These are phyloP conservation scores for Agrochola circellaris DNA, from an alignment of 2,888 invertebrate genomes.

Conservation along the genomic window DNA sequence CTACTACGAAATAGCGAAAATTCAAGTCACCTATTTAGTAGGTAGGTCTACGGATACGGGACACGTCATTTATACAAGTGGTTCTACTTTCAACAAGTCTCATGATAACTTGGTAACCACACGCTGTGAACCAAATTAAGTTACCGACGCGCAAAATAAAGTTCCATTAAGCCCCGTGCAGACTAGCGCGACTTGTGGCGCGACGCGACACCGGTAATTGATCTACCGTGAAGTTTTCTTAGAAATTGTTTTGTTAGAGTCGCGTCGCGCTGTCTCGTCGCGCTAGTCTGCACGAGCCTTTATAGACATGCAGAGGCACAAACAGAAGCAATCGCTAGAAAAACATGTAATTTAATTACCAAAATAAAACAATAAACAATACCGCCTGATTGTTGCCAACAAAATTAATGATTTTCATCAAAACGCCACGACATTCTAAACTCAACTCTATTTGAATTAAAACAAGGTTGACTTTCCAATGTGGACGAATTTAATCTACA, in stretches of 20 bases:
- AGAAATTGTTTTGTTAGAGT: no score
- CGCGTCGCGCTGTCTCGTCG: no score
- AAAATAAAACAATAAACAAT: constrained; percentile 68
- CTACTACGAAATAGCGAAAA: not conserved
- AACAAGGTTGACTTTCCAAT: constrained; percentile 27
- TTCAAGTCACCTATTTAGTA: not conserved
- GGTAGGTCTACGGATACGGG: not conserved
- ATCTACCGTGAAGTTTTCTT: no score
- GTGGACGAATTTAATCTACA: constrained; percentile 59
- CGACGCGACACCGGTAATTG: no score
- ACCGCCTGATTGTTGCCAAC: constrained; percentile 61
- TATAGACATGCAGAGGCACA: constrained; percentile 18
- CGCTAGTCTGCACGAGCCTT: no score
- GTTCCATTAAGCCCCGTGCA: no score
- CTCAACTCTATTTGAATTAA: not conserved
- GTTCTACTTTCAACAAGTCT: not conserved
- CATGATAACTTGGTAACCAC: not conserved
- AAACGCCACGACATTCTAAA: not conserved
- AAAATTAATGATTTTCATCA: constrained; percentile 61
- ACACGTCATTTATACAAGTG: not conserved
- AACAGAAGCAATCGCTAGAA: constrained; percentile 44
- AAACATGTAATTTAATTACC: constrained; percentile 63
- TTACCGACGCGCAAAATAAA: constrained; percentile 1
- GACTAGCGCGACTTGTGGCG: no score
- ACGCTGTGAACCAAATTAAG: constrained; percentile 2